These are phyloP conservation scores for Lycaena phlaeas DNA, from an alignment of 2,888 invertebrate species.

Conservation along the genomic window DNA sequence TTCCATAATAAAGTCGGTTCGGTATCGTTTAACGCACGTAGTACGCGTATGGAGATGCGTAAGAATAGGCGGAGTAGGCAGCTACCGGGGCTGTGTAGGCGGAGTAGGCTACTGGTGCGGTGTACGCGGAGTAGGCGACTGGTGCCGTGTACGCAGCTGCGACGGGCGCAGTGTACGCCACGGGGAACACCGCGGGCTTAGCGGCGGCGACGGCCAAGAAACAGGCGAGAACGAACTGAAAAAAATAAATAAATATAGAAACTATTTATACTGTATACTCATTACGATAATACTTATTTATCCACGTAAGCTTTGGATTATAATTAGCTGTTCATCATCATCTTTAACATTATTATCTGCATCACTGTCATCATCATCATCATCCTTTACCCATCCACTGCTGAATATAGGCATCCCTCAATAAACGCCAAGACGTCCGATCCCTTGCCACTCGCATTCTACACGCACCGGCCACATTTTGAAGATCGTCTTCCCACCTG, in stretches of 20 bases:
- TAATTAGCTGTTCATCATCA: too few species aligned
- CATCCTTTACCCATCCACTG: too few species aligned
- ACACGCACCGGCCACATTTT: too few species aligned
- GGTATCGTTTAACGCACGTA: conserved; percentile 19
- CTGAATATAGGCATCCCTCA: too few species aligned
- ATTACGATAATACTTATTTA: too few species aligned
- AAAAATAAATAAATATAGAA: conserved; percentile 18
- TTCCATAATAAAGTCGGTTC: not conserved
- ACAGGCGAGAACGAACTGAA: conserved; percentile 56
- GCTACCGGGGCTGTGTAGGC: conserved; percentile 29
- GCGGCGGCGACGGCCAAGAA: conserved; percentile 61
- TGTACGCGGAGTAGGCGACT: conserved; percentile 28
- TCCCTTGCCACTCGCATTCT: too few species aligned
- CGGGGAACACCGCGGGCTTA: conserved; percentile 37
- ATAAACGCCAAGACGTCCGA: too few species aligned
- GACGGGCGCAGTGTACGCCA: conserved; percentile 26
- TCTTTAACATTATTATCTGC: too few species aligned
- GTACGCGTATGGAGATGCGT: conserved; percentile 26
- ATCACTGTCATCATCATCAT: too few species aligned
- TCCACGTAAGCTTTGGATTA: too few species aligned
- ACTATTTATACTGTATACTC: too few species aligned
- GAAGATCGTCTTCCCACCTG: too few species aligned
- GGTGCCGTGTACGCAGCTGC: conserved; percentile 29
- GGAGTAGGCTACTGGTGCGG: conserved; percentile 35
- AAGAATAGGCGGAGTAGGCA: conserved; percentile 32